A percentile compares a stretch with the other conserved stretches of the same genome.
These are phyloP conservation scores for Cyphomyrus plagiostoma DNA, from an alignment of 2,113 vertebrate species.

Conservation along the genomic window DNA sequence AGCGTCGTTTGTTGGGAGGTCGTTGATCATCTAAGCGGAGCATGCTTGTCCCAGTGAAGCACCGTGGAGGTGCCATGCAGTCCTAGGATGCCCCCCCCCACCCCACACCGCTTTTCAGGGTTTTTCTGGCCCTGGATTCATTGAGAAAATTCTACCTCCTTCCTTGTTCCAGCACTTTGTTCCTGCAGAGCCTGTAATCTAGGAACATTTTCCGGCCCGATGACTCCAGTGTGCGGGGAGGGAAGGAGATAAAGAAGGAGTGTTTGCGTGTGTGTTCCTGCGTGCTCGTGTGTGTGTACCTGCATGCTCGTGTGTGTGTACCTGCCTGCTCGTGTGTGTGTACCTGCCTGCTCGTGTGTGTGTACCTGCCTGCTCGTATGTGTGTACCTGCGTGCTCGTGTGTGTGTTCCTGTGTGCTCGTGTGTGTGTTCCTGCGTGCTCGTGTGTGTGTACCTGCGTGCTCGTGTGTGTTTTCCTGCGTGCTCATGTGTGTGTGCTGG, in stretches of 20 bases:
- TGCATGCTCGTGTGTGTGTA: too few relatives aligned
- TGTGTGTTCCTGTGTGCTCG: too few relatives aligned
- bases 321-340: too few relatives aligned
- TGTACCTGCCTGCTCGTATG: too few relatives aligned
- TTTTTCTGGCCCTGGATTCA: neutral
- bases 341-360: too few relatives aligned
- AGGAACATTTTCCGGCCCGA: neutral
- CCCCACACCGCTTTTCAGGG: neutral
- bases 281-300: too few relatives aligned
- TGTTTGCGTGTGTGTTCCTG: neutral
- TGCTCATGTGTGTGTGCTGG: neutral
- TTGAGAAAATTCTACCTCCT: neutral
- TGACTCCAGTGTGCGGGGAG: neutral
- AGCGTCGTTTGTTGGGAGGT: neutral
- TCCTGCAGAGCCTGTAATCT: neutral
- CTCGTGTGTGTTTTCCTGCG: neutral
- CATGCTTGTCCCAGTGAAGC: neutral
- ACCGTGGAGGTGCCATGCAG: neutral
- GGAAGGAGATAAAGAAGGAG: neutral
- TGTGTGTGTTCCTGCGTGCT: too few relatives aligned
- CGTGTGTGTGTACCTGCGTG: neutral
- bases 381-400: too few relatives aligned
- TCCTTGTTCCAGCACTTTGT: neutral
- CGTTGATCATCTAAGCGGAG: neutral
- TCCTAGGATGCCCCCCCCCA: neutral